Conservation (phyloP, 1,140 invertebrate genomes). For the Tetranychus urticae region DNA sequence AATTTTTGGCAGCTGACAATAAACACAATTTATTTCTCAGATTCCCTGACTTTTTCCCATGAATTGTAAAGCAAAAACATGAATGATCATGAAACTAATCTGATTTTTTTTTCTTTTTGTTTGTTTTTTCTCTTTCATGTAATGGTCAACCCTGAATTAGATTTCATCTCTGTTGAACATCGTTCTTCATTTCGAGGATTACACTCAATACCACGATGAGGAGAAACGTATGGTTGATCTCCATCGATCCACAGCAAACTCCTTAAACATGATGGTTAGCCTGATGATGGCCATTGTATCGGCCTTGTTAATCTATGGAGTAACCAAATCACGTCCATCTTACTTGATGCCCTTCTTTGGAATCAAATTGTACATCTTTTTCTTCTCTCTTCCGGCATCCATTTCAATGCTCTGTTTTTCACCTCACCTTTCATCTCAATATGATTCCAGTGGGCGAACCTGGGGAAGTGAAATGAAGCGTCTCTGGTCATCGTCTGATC, state of each 20-base stretch:
- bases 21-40: too few relatives aligned
- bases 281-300: conserved; percentile 3
- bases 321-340: conserved; percentile 25
- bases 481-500: background rate
- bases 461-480: background rate
- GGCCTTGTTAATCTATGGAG: conserved; percentile 8
- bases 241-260: background rate
- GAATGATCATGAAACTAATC: too few relatives aligned
- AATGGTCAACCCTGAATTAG: background rate
- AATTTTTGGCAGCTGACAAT: too few relatives aligned
- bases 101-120: too few relatives aligned
- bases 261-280: background rate
- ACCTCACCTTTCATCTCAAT: background rate
- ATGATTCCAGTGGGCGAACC: background rate
- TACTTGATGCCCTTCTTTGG: conserved; percentile 68
- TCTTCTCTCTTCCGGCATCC: conserved; percentile 29
- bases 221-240: background rate
- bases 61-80: too few relatives aligned
- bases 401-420: background rate
- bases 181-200: background rate
- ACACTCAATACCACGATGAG: background rate
- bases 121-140: too few relatives aligned
- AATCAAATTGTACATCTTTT: conserved; percentile 65
- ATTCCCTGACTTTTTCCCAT: too few relatives aligned
- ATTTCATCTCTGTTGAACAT: background rate